Evolutionary conservation across 2,888 invertebrate genomes (phyloP).

Genomic region (Galerucella calmariensis): DNA sequence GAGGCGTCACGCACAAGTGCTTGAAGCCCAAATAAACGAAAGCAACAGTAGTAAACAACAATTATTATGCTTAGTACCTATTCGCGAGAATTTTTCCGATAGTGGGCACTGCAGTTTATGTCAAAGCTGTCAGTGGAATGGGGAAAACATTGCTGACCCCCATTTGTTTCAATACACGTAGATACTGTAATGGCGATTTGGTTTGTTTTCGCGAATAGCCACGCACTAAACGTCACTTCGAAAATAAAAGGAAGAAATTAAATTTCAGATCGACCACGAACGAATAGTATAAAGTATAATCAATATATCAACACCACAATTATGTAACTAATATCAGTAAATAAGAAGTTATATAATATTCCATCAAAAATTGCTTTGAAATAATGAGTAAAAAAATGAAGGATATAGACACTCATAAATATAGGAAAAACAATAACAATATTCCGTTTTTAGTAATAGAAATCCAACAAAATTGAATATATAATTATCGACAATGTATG

Average conservation of each 20-base stretch:
- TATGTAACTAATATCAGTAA: neutral
- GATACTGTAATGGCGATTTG: too few relatives aligned
- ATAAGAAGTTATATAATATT: neutral
- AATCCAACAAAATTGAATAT: constrained; percentile 1
- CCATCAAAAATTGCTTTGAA: neutral
- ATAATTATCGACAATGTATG: neutral
- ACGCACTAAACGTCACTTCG: neutral
- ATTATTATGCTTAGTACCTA: too few relatives aligned
- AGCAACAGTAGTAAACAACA: too few relatives aligned
- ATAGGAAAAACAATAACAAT: neutral
- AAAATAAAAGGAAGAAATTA: neutral
- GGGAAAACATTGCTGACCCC: too few relatives aligned
- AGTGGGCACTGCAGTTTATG: too few relatives aligned
- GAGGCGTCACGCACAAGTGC: too few relatives aligned
- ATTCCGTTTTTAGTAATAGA: neutral
- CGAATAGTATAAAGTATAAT: neutral
- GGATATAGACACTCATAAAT: neutral
- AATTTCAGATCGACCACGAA: neutral
- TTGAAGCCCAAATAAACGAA: too few relatives aligned
- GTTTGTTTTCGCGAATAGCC: too few relatives aligned
- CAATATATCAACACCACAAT: neutral
- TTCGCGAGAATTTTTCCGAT: too few relatives aligned
- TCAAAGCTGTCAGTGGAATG: too few relatives aligned
- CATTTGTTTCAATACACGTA: too few relatives aligned
- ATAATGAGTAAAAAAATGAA: neutral